Percentiles rank a stretch among this genome's conserved stretches.
Evolutionary conservation across 2,113 vertebrate genomes (phyloP).

Genomic region (Melanerpes aurifrons): DNA sequence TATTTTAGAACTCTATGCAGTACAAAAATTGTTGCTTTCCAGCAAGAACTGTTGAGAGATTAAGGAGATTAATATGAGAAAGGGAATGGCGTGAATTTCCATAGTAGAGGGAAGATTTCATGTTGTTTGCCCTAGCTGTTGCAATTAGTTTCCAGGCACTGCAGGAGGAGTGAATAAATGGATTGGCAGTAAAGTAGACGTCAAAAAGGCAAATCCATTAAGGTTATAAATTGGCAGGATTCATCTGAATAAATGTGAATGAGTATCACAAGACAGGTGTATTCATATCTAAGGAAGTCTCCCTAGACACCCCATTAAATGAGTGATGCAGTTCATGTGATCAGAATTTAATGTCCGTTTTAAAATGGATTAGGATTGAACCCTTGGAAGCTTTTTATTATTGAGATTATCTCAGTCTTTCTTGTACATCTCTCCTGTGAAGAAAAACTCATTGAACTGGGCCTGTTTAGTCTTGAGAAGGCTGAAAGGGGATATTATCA

Average conservation of each 20-base stretch:
- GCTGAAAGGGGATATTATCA: too few relatives aligned
- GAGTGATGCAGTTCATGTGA: neutral
- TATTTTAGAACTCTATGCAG: neutral
- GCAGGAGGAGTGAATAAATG: neutral
- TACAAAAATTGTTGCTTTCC: neutral
- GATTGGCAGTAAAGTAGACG: neutral
- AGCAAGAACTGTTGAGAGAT: neutral
- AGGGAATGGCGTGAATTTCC: neutral
- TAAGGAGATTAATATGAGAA: neutral
- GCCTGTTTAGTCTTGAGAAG: too few relatives aligned
- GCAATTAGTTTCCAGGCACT: neutral
- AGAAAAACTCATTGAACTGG: too few relatives aligned
- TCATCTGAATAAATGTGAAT: neutral
- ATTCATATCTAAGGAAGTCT: neutral
- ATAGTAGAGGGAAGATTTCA: neutral
- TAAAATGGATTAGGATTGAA: neutral
- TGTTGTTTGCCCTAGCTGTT: neutral
- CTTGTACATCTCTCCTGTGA: too few relatives aligned
- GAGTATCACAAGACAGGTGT: fast-evolving
- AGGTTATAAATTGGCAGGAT: neutral
- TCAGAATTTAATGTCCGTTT: neutral
- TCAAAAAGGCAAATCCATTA: neutral
- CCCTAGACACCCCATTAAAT: neutral
- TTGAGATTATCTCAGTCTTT: neutral
- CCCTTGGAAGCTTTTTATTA: neutral